Evolutionary conservation across 2,797 vertebrate species (phyloP).

Genomic region (Garrulus glandarius): DNA sequence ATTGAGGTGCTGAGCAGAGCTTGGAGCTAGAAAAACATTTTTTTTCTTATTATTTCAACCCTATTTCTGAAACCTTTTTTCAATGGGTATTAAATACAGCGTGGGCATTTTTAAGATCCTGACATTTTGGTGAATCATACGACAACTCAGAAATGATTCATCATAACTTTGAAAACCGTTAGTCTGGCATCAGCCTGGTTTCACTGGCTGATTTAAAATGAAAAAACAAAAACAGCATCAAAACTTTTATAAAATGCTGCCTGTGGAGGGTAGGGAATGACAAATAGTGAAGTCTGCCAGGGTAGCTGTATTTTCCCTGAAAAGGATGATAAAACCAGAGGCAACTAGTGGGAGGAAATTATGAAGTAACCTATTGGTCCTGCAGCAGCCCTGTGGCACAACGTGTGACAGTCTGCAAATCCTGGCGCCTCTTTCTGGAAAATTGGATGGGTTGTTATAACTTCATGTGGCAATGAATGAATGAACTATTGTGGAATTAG

Average conservation of each 20-base stretch:
- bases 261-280: background rate
- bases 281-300: background rate
- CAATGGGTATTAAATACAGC: constrained; percentile 5
- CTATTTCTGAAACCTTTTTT: background rate
- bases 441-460: constrained; percentile 64
- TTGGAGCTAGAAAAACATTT: constrained; percentile 7
- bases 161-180: constrained; percentile 54
- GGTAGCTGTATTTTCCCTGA: background rate
- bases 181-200: constrained; percentile 47
- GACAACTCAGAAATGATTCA: constrained; percentile 61
- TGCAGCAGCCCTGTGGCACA: constrained; percentile 28
- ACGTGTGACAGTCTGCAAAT: constrained; percentile 43
- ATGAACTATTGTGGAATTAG: constrained; percentile 77
- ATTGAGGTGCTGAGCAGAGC: background rate
- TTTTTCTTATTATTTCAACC: background rate
- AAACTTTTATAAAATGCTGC: constrained; percentile 26
- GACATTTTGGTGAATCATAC: constrained; percentile 38
- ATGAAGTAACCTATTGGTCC: constrained; percentile 62
- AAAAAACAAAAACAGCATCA: constrained; percentile 4
- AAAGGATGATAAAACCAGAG: constrained; percentile 46
- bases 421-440: constrained; percentile 77
- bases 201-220: constrained; percentile 26
- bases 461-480: constrained; percentile 77
- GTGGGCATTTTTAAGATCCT: constrained; percentile 19
- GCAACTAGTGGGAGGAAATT: constrained; percentile 69